Percentiles rank a stretch among this genome's conserved stretches.
Evolutionary conservation across 92 coral and sea anemone species (phyloP).

Genomic region (Plumapathes pennacea): DNA sequence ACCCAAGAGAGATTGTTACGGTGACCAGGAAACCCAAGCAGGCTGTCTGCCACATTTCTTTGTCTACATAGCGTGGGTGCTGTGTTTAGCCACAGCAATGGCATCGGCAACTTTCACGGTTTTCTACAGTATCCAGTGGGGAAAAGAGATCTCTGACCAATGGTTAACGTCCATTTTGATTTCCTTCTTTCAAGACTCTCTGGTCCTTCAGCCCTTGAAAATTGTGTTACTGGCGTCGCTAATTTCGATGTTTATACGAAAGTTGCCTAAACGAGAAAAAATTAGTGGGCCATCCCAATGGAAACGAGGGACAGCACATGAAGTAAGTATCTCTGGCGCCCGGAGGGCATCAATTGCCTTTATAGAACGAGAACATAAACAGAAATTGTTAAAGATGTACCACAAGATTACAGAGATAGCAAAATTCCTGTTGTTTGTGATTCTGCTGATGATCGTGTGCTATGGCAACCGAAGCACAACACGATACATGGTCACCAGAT

Average conservation of each 20-base stretch:
- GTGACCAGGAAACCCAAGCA: slow-evolving; percentile 8
- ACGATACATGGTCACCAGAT: slow-evolving; percentile 53
- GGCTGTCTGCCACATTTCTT: slow-evolving; percentile 78
- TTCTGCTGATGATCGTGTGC: slow-evolving; percentile 68
- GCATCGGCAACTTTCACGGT: slow-evolving; percentile 69
- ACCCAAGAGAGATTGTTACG: neutral
- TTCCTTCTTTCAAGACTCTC: slow-evolving; percentile 75
- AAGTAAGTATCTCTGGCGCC: too few relatives aligned
- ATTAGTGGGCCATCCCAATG: slow-evolving; percentile 44
- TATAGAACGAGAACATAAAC: slow-evolving; percentile 50
- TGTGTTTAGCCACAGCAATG: slow-evolving; percentile 60
- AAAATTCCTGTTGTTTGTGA: slow-evolving; percentile 57
- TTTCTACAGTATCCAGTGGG: slow-evolving; percentile 84
- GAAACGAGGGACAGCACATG: slow-evolving; percentile 39
- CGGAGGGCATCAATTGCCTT: slow-evolving; percentile 33
- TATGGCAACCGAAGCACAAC: slow-evolving; percentile 77
- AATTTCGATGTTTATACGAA: slow-evolving; percentile 57
- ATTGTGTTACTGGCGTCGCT: slow-evolving; percentile 67
- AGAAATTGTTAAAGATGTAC: slow-evolving; percentile 56
- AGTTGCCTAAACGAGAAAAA: slow-evolving; percentile 64
- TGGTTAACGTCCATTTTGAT: slow-evolving; percentile 79
- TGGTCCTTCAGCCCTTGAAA: slow-evolving; percentile 69
- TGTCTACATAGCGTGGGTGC: slow-evolving; percentile 66
- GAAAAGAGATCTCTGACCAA: slow-evolving; percentile 60
- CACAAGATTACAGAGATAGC: slow-evolving; percentile 65